Evolutionary conservation across 2,888 invertebrate genomes (phyloP).

Genomic region (Morpho achilles): DNA sequence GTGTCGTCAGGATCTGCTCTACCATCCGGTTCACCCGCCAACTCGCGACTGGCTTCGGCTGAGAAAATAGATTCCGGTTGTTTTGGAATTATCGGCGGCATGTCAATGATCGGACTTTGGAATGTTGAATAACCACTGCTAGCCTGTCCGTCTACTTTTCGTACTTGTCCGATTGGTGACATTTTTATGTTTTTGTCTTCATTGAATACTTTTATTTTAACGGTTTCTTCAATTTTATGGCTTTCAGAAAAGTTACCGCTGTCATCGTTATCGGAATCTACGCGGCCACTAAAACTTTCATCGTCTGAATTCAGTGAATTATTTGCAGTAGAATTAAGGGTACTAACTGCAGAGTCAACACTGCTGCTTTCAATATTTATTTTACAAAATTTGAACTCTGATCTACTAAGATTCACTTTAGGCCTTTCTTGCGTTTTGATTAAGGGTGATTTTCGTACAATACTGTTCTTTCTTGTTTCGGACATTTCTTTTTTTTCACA

Average conservation of each 20-base stretch:
- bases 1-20: slow-evolving; percentile 88
- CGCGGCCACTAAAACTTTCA: slow-evolving; percentile 72
- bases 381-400: slow-evolving; percentile 76
- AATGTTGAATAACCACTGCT: slow-evolving; percentile 70
- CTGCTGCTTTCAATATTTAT: slow-evolving; percentile 72
- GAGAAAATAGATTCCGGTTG: slow-evolving; percentile 64
- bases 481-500: slow-evolving; percentile 60
- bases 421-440: slow-evolving; percentile 83
- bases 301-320: slow-evolving; percentile 73
- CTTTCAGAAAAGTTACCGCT: slow-evolving; percentile 73
- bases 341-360: slow-evolving; percentile 77
- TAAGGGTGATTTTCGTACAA: slow-evolving; percentile 81
- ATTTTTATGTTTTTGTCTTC: slow-evolving; percentile 70
- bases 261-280: slow-evolving; percentile 80
- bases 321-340: slow-evolving; percentile 77
- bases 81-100: slow-evolving; percentile 70
- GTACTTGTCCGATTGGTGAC: slow-evolving; percentile 62
- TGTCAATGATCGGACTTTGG: slow-evolving; percentile 69
- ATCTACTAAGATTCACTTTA: slow-evolving; percentile 78
- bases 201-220: slow-evolving; percentile 72
- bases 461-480: slow-evolving; percentile 70
- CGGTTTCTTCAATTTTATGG: slow-evolving; percentile 70
- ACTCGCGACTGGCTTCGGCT: slow-evolving; percentile 84
- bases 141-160: slow-evolving; percentile 68
- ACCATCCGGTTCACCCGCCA: slow-evolving; percentile 93